These are phyloP conservation scores for Crypturellus tataupa DNA, from an alignment of 2,797 vertebrate species.

Conservation along the genomic window DNA sequence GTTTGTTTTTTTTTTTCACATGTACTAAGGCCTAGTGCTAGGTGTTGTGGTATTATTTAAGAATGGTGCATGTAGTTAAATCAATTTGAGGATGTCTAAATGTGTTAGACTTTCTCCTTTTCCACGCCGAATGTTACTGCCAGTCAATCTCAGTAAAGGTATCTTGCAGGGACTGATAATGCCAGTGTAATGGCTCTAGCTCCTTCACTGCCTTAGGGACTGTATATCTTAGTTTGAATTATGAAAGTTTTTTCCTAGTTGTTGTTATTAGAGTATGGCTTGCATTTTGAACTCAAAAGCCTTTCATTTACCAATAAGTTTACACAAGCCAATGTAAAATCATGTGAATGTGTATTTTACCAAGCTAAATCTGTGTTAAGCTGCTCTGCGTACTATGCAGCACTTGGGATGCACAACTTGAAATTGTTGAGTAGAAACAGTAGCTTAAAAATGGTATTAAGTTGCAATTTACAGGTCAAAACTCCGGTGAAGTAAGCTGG, in stretches of 20 bases:
- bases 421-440: background rate
- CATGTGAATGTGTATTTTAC: fast-evolving
- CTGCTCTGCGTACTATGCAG: background rate
- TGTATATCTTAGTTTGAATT: background rate
- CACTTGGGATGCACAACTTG: background rate
- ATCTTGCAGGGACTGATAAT: background rate
- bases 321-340: background rate
- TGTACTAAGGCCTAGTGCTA: background rate
- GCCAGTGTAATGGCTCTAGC: background rate
- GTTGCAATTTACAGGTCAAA: background rate
- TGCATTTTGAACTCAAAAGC: background rate
- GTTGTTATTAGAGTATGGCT: background rate
- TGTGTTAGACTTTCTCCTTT: background rate
- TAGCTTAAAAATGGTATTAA: background rate
- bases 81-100: background rate
- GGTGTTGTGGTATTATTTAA: background rate
- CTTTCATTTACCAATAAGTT: background rate
- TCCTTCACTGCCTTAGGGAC: background rate
- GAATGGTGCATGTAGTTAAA: background rate
- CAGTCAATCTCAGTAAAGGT: background rate
- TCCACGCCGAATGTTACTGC: background rate
- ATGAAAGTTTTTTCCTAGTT: background rate
- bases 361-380: background rate
- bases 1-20: background rate
- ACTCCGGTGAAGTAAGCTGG: background rate